phyloP scores from a whole-genome alignment of 92 coral and sea anemone species.

The Pocillopora grandis region DNA sequence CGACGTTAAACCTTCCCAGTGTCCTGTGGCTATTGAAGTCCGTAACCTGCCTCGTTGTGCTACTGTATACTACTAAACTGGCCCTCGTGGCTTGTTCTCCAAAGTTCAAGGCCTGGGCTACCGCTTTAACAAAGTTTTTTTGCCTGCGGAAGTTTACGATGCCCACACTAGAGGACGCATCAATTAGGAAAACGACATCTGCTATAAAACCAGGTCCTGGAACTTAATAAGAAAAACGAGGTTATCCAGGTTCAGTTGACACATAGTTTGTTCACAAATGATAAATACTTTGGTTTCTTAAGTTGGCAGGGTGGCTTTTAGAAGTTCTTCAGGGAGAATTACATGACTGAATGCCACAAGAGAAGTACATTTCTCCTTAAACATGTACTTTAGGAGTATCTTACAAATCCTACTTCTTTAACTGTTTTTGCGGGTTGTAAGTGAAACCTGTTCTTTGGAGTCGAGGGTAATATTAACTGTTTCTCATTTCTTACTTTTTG shows the following conservation, averaged over 20 bases:
- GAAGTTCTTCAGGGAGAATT: too few relatives aligned
- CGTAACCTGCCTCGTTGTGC: conserved; percentile 43
- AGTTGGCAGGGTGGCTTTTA: too few relatives aligned
- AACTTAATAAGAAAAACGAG: not conserved
- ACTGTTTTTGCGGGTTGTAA: too few relatives aligned
- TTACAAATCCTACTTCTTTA: too few relatives aligned
- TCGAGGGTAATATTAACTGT: too few relatives aligned
- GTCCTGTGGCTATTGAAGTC: conserved; percentile 51
- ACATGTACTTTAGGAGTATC: too few relatives aligned
- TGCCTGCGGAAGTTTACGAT: conserved; percentile 46
- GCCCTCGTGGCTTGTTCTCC: conserved; percentile 58
- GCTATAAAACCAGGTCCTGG: conserved; percentile 30
- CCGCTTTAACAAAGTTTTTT: conserved; percentile 68
- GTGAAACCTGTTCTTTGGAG: too few relatives aligned
- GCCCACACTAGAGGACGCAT: conserved; percentile 71
- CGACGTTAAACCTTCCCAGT: conserved; percentile 44
- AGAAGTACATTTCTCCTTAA: too few relatives aligned
- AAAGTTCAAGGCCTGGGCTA: conserved; percentile 57
- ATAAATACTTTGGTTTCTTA: too few relatives aligned
- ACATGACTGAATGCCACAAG: too few relatives aligned
- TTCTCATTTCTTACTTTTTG: too few relatives aligned
- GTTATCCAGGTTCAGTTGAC: not conserved
- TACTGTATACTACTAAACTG: conserved; percentile 64
- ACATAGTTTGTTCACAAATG: too few relatives aligned
- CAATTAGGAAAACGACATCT: conserved; percentile 77